Base-by-base conservation (phyloP, 1,140 invertebrate species). In the Tetramorium alpestre region DNA sequence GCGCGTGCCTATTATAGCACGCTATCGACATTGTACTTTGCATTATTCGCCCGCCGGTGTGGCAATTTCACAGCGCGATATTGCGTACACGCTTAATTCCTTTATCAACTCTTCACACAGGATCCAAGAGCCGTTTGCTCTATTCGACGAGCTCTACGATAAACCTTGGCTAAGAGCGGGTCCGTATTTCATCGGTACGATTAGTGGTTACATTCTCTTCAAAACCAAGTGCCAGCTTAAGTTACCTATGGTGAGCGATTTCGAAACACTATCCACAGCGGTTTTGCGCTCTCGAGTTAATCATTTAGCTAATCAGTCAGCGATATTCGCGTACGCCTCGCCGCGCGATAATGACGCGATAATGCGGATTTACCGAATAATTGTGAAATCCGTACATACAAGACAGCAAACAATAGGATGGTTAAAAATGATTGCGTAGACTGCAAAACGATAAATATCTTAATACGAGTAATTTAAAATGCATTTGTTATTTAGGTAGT, bases 141-240 rank as follows among this genome's bases (percentile, higher is more conserved):
- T 98, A 82, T 98, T 98, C 93, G 97, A 98, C 92, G 96, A 97
- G 82, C 94, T 98, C 25, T 98, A 98, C 92, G 97, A 98, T 94
- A 98, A 98, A 92, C 98, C 98, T 2, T 98, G 97, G 98, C 96
- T 98, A 18, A 95, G 98, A 91, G 96, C 98, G 10, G 98, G 97
- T 7, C 97, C 97, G 7, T 98, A 98, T 93, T 96, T 98, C 81
- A 95, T 98, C 41, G 98, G 98, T 76, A 98, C 98, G 96, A 95
- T 97, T 10, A 96, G 97, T 13, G 98, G 98, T 10, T 98, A 97
- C 95, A 96, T 97, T 70, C 93, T 98, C 22, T 97, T 97, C 93
- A 97, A 96, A 92, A 96, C 96, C 1, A 97, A 97, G 90, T 96
- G 96, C 82, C 96, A 97, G 89, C 93, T 98, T 5, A 95, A 95